These are phyloP conservation scores for Aldrovandia affinis DNA, from an alignment of 2,797 vertebrate species.

Conservation along the genomic window DNA sequence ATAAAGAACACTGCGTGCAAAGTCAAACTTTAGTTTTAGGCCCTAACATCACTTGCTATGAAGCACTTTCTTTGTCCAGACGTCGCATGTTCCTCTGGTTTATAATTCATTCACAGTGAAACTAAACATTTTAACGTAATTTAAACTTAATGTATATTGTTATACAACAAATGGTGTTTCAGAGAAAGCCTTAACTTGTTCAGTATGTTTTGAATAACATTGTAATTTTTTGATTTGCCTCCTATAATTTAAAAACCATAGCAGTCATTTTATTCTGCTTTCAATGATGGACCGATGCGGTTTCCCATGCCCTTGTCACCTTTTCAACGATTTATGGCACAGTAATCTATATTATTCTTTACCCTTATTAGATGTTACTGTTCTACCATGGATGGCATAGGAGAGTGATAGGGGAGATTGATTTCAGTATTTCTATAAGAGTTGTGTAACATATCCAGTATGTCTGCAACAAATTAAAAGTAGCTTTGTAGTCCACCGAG, in stretches of 20 bases:
- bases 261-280: neutral
- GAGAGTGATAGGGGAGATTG: slow-evolving; percentile 59
- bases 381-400: slow-evolving; percentile 59
- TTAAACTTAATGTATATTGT: too few species aligned
- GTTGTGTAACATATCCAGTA: slow-evolving; percentile 64
- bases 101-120: neutral
- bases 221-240: neutral
- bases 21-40: neutral
- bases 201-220: neutral
- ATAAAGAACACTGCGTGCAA: neutral
- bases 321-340: slow-evolving; percentile 57
- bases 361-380: slow-evolving; percentile 62
- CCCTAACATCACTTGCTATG: too few species aligned
- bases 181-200: slow-evolving; percentile 1
- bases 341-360: slow-evolving; percentile 55
- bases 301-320: slow-evolving; percentile 50
- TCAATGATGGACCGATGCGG: neutral
- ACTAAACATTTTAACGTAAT: too few species aligned
- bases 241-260: neutral
- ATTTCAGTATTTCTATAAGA: slow-evolving; percentile 62
- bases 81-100: neutral
- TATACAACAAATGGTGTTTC: too few species aligned
- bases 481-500: slow-evolving; percentile 39
- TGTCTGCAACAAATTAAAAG: slow-evolving; percentile 57
- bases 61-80: neutral